phyloP scores from a whole-genome alignment of 2,797 vertebrate genomes.

The Champsocephalus gunnari region DNA sequence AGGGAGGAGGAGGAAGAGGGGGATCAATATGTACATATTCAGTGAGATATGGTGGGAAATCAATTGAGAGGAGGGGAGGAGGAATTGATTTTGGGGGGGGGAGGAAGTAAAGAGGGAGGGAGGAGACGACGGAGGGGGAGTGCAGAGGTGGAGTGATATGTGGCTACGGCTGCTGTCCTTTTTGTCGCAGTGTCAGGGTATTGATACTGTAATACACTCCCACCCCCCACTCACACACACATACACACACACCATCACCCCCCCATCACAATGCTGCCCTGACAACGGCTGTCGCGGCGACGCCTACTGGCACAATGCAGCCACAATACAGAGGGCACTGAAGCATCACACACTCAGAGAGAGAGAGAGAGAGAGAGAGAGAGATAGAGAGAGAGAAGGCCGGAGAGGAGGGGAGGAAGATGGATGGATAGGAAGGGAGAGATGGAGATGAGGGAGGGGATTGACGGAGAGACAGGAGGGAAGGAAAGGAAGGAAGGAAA shows the following conservation, averaged over 20 bases:
- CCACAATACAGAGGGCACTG: slow-evolving; percentile 86
- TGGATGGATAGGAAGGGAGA: slow-evolving; percentile 23
- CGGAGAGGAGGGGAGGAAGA: slow-evolving; percentile 42
- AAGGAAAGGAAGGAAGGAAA: slow-evolving; percentile 40
- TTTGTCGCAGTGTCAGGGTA: slow-evolving; percentile 89
- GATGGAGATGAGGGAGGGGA: slow-evolving; percentile 31
- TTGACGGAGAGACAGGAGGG: slow-evolving; percentile 59
- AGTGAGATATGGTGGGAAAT: slow-evolving; percentile 81
- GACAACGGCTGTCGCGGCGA: slow-evolving; percentile 84
- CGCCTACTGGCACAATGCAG: slow-evolving; percentile 86
- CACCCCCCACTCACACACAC: slow-evolving; percentile 38
- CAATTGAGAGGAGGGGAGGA: slow-evolving; percentile 74
- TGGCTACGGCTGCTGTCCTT: slow-evolving; percentile 86
- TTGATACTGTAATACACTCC: slow-evolving; percentile 87
- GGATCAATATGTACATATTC: slow-evolving; percentile 85
- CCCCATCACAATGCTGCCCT: slow-evolving; percentile 83
- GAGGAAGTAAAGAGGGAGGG: slow-evolving; percentile 32
- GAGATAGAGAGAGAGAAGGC: slow-evolving; percentile 56
- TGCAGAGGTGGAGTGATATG: slow-evolving; percentile 85
- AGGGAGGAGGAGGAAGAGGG: slow-evolving; percentile 37
- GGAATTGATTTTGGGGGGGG: slow-evolving; percentile 73
- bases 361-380: slow-evolving; percentile 8
- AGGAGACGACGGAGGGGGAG: slow-evolving; percentile 61
- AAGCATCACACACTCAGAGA: slow-evolving; percentile 77
- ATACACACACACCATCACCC: slow-evolving; percentile 19